Evolutionary conservation across 2,797 vertebrate species (phyloP), one percentile per base, ranked within the genome.

Genomic region (Craterocephalus amniculus): DNA sequence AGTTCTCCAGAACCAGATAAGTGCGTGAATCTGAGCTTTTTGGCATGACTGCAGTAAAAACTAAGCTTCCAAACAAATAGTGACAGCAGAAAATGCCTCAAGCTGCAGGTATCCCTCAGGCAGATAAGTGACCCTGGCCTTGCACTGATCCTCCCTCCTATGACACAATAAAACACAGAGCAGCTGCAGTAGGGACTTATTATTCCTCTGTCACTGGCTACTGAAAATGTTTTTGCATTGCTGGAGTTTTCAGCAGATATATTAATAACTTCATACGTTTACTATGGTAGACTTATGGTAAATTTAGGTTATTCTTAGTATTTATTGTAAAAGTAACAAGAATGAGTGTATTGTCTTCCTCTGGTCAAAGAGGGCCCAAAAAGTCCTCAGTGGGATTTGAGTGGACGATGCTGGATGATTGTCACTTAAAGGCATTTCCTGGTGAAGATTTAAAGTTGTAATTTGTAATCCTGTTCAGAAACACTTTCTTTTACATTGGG

Each of bases 1-100:
- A 99, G 81, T 99, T 99, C 87, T 99, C 95, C 88, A 99, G 83
- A 29, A 95, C 85, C 86, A 98, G 63, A 36, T 89, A 75, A 1
- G 87, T 45, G 32, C 67, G 63, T 20, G 88, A 78, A 34, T 79
- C 87, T 14, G 90, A 90, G 84, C 94, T 88, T 24, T 58, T 83
- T 1, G 72, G 43, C 87, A 86, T 88, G 49, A 13, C 64, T 78
- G 38, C 38, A 24, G 35, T 38, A 13, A 67, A 67, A 38, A 52
- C n/a, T 24, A 24, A 24, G 27, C n/a, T 4, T 31, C 58, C 35
- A 26, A 45, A 63, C 7, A 24, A 27, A n/a, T 55, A 59, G n/a
- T 24, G 1, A 58, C 45, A 11, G 38, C 32, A 38, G 27, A n/a
- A 4, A 4, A 27, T 3, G 9, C 2, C 36, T 40, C 35, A 27